Evolutionary conservation across 2,797 vertebrate genomes (phyloP), one percentile per base, ranked within the genome.

Genomic region (Girardinus metallicus): DNA sequence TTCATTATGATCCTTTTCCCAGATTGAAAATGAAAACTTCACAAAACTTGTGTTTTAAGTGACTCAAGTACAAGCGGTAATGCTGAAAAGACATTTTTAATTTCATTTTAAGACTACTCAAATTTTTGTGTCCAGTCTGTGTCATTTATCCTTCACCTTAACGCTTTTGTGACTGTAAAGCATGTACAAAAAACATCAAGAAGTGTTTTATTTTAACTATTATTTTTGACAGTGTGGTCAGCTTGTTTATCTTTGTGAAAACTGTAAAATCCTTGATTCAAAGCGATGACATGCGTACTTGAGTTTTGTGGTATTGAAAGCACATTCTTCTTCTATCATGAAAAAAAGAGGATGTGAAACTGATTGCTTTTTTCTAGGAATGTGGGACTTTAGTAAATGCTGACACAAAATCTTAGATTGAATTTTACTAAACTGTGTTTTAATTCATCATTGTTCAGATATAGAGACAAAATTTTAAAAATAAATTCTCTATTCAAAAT

Each of bases 341-440:
- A 11, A 55, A 73, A 74, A 89, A 94, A 88, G 80, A 80, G 90
- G 92, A 96, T 90, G 78, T 90, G 90, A 94, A 90, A 94, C 76
- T 77, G 49, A 81, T 53, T 78, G 26, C 68, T 78, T 91, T 78
- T 91, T 81, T 82, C 77, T 87, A 79, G 66, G 72, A 51, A 66
- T 57, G 70, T 23, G n/a, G 80, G 74, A 83, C 8, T 84, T 90
- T 86, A 82, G 76, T 36, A 82, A 81, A 73, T 85, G 82, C 83
- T 86, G 86, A 89, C 68, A 41, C 55, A 5, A 26, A 81, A 70
- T 89, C 29, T 74, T 16, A 3, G 12, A 76, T 66, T 80, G 16
- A 84, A 8, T 0, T 44, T 6, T 0, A 29, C 64, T 18, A 10
- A 82, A 74, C 31, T 44, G 2, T 36, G 21, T 9, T 49, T 2